A percentile compares a stretch with the other conserved stretches of the same genome.
phyloP scores from a whole-genome alignment of 2,113 vertebrate species.

The Sarotherodon lohbergeri region DNA sequence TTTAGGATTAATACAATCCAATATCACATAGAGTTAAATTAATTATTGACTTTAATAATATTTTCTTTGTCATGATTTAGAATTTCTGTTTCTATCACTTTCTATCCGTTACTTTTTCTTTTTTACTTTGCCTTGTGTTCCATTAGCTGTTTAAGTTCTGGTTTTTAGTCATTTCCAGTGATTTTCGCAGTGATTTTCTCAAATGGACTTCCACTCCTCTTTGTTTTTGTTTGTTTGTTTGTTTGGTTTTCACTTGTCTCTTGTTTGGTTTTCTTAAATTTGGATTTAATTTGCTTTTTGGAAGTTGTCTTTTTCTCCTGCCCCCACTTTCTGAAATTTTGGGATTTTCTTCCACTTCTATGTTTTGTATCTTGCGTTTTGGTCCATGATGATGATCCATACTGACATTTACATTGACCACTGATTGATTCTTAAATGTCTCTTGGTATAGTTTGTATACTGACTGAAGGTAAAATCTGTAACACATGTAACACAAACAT shows the following conservation, averaged over 20 bases:
- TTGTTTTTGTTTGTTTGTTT: not conserved
- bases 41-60: not conserved
- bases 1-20: not conserved
- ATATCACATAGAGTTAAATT: not conserved
- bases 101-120: not conserved
- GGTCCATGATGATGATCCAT: not conserved
- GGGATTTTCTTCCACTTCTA: not conserved
- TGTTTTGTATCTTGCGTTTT: not conserved
- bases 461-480: too few relatives aligned
- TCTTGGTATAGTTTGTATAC: not conserved
- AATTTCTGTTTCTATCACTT: not conserved
- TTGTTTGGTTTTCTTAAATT: not conserved
- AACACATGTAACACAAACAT: not conserved
- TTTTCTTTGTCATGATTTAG: not conserved
- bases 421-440: not conserved
- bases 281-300: not conserved
- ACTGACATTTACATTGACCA: not conserved
- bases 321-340: not conserved
- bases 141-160: not conserved
- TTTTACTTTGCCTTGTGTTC: not conserved
- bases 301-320: not conserved
- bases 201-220: not conserved
- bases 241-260: not conserved
- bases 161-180: not conserved
- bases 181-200: not conserved